Evolutionary conservation across 2,113 vertebrate genomes (phyloP), one percentile per base, ranked within the genome.

Genomic region (Tenebrosternarchus preto): DNA sequence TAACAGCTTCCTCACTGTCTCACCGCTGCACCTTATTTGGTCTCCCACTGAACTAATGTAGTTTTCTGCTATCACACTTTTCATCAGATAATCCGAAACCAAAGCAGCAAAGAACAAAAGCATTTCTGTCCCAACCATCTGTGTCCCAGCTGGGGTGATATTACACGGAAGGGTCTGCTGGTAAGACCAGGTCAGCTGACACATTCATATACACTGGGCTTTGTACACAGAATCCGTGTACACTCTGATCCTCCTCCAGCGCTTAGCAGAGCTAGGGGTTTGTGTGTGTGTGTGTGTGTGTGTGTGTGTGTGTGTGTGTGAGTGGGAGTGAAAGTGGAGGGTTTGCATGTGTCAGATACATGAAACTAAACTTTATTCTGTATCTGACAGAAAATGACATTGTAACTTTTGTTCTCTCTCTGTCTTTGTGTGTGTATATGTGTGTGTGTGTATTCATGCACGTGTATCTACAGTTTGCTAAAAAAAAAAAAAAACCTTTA

Each of bases 61-160:
- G 67, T 83, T 82, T 61, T 87, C 75, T 87, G 82, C 86, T 85
- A 61, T 81, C 27, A 77, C 27, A 80, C 85, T 77, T 87, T 84
- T 86, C 78, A 90, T 87, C 79, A 82, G 66, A 86, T 89, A 87
- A 88, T 79, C 78, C 2, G 31, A 84, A 86, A 56, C 78, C 85
- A 87, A 84, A 88, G 75, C 85, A 17, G 43, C 72, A 78, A 53
- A 79, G 81, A 88, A 89, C 77, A 89, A 88, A 90, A 84, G 43
- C 43, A 12, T 15, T 72, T 63, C 16, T 39, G n/a, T 39, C 29
- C 39, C 82, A 87, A 87, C 85, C 78, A 81, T 85, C 81, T 72
- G 83, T 85, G 83, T 88, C 80, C 82, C 85, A 86, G 83, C 78
- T 88, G 80, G 80, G 84, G 83, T 84, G 61, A 73, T 57, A 87